These are phyloP conservation scores for Eurystomus glaucurus DNA, from an alignment of 2,797 vertebrate species.

Conservation along the genomic window DNA sequence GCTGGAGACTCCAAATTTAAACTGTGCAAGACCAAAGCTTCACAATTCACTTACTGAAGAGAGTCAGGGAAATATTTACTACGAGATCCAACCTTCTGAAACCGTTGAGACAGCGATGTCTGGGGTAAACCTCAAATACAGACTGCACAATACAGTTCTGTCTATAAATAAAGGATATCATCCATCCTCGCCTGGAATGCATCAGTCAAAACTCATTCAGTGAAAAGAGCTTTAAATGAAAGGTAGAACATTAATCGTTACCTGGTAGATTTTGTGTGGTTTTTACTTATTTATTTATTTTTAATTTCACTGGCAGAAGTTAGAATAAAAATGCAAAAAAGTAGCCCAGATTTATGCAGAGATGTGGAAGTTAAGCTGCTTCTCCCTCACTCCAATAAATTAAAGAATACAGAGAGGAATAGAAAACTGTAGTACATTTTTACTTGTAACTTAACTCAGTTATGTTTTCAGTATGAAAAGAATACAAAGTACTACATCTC, in stretches of 20 bases:
- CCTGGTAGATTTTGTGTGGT: rapidly evolving
- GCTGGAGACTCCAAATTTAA: neutral
- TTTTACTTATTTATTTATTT: neutral
- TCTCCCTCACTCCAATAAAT: neutral
- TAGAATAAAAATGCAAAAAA: neutral
- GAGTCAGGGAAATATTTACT: neutral
- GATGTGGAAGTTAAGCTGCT: neutral
- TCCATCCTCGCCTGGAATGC: neutral
- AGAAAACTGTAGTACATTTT: neutral
- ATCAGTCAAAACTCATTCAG: neutral
- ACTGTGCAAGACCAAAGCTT: neutral
- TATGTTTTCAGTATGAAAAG: neutral
- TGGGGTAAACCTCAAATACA: neutral
- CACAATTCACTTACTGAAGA: neutral
- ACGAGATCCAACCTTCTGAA: neutral
- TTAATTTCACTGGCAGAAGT: neutral
- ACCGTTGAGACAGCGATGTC: neutral
- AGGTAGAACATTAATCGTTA: neutral
- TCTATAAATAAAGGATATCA: neutral
- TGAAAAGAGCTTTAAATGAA: neutral
- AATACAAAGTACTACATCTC: neutral
- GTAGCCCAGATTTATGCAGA: neutral
- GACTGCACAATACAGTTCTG: neutral
- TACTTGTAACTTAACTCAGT: neutral
- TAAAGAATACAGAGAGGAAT: neutral